Conservation (phyloP, 1,140 invertebrate species). For the Plutomurus gul region DNA sequence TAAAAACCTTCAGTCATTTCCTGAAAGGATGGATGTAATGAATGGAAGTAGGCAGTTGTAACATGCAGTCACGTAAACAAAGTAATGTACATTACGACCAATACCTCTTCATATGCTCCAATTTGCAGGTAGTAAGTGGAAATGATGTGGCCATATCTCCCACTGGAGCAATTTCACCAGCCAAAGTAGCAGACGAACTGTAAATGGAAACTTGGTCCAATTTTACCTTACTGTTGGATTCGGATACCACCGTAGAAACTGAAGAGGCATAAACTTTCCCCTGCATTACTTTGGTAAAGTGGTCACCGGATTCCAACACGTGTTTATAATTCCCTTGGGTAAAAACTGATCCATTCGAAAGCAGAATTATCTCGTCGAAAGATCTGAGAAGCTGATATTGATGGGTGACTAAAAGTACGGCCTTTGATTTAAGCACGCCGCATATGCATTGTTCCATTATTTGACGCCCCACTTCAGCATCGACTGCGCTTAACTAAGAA, state of each 20-base stretch:
- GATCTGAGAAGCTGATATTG: constrained; percentile 80
- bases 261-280: background rate
- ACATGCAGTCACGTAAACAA: too few species aligned
- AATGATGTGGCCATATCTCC: background rate
- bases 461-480: constrained; percentile 62
- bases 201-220: background rate
- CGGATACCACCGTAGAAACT: background rate
- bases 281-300: background rate
- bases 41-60: too few species aligned
- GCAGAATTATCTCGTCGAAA: constrained; percentile 74
- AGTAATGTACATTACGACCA: too few species aligned
- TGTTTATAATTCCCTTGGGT: constrained; percentile 65
- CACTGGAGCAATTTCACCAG: background rate
- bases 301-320: constrained; percentile 57
- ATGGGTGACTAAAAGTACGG: constrained; percentile 81
- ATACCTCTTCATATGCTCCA: background rate
- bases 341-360: constrained; percentile 69
- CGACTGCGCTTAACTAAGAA: constrained; percentile 63
- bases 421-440: constrained; percentile 72
- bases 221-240: background rate
- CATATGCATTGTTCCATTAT: constrained; percentile 60
- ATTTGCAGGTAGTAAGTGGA: background rate
- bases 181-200: background rate
- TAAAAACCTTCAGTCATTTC: too few species aligned
- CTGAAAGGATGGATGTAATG: too few species aligned